A percentile compares a stretch with the other conserved stretches of the same genome.
phyloP scores from a whole-genome alignment of 2,797 vertebrate genomes.

The Mus caroli region DNA sequence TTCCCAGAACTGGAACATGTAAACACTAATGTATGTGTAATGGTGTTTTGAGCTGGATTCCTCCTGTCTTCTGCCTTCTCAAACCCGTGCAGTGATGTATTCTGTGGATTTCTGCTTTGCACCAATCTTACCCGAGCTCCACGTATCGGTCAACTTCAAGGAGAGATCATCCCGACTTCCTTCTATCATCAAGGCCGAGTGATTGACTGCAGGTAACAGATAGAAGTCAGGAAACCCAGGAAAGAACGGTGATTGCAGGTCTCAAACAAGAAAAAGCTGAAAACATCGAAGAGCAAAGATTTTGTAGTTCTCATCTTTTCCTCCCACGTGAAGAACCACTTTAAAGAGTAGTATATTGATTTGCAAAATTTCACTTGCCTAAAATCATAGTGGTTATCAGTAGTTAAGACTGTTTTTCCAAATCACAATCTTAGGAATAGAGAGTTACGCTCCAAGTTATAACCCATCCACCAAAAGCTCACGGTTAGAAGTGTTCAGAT shows the following conservation, averaged over 20 bases:
- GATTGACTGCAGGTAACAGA: constrained; percentile 96
- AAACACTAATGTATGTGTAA: background rate
- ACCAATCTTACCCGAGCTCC: constrained; percentile 95
- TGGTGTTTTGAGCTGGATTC: constrained; percentile 44
- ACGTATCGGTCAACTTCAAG: constrained; percentile 96
- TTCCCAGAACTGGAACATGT: background rate
- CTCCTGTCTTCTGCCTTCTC: background rate
- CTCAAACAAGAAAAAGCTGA: background rate
- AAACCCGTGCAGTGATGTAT: constrained; percentile 93
- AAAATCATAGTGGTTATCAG: constrained; percentile 4
- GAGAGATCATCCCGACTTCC: constrained; percentile 96
- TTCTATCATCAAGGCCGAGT: constrained; percentile 97
- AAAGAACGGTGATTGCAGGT: background rate
- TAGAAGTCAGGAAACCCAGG: background rate
- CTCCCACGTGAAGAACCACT: constrained; percentile 28
- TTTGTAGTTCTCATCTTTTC: constrained; percentile 22
- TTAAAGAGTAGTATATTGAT: background rate
- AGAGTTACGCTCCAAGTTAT: background rate
- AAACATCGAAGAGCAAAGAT: background rate
- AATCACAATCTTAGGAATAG: constrained; percentile 32
- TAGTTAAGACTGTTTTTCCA: background rate
- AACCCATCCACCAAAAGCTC: background rate
- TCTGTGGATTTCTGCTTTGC: constrained; percentile 98
- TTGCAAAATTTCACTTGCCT: constrained; percentile 54
- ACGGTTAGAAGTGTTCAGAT: background rate